Base-by-base conservation (phyloP, 1,140 invertebrate genomes). In the Psilanteris sp. region DNA sequence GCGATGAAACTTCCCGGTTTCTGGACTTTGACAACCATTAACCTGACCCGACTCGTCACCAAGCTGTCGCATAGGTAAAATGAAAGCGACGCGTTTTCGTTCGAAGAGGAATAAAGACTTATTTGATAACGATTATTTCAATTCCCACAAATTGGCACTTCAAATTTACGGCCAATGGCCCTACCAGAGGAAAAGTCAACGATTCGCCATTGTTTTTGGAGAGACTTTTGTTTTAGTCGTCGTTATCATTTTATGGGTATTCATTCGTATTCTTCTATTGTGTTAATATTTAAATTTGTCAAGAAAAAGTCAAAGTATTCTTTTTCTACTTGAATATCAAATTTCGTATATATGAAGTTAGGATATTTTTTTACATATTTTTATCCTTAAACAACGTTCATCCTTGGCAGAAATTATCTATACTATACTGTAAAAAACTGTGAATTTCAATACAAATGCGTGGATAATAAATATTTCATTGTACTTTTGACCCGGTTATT, bases 321-420 rank as follows among this genome's bases (percentile, higher is more conserved):
- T n/a, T n/a, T n/a, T n/a, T n/a, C n/a, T n/a, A n/a, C n/a, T n/a
- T n/a, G n/a, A n/a, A n/a, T n/a, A n/a, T n/a, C n/a, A n/a, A n/a
- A n/a, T n/a, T n/a, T n/a, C n/a, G n/a, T n/a, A n/a, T n/a, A n/a
- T n/a, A n/a, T n/a, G 3, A 13, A 41, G 8, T 37, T 39, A 44
- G 31, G 43, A 50, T 31, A 34, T 54, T 55, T 67, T 29, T 39
- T 31, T 68, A 68, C n/a, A n/a, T n/a, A n/a, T n/a, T n/a, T n/a
- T n/a, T n/a, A n/a, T n/a, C n/a, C n/a, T n/a, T n/a, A n/a, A n/a
- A n/a, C n/a, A n/a, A n/a, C n/a, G n/a, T n/a, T n/a, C n/a, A n/a
- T n/a, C n/a, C n/a, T n/a, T n/a, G n/a, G n/a, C n/a, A n/a, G n/a
- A n/a, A n/a, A n/a, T n/a, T n/a, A n/a, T n/a, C n/a, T n/a, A n/a